A percentile compares a stretch with the other conserved stretches of the same genome.
phyloP scores from a whole-genome alignment of 2,888 invertebrate species.

The Aleiodes leptofemur region DNA sequence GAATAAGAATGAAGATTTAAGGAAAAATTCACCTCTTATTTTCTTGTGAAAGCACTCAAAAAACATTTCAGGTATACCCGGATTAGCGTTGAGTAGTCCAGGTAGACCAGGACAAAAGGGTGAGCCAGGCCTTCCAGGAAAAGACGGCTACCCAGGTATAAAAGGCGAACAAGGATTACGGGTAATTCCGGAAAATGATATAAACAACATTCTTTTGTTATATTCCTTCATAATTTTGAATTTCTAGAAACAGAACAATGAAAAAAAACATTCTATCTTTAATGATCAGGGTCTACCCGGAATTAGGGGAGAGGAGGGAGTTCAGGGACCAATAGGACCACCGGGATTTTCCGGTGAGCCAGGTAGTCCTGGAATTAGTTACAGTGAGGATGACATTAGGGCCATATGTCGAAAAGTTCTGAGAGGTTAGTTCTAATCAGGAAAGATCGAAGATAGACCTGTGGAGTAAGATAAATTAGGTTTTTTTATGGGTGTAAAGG shows the following conservation, averaged over 20 bases:
- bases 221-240: neutral
- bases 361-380: constrained; percentile 79
- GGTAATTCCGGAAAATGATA: constrained; percentile 4
- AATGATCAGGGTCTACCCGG: constrained; percentile 6
- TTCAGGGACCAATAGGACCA: constrained; percentile 79
- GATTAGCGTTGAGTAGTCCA: constrained; percentile 2
- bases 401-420: constrained; percentile 89
- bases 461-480: too few species aligned
- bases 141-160: constrained; percentile 21
- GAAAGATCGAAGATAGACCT: too few species aligned
- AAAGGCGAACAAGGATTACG: constrained; percentile 15
- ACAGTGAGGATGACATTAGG: constrained; percentile 84
- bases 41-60: neutral
- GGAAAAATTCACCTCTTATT: neutral
- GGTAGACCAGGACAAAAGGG: constrained; percentile 14
- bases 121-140: constrained; percentile 24
- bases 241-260: neutral
- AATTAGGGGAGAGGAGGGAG: constrained; percentile 68
- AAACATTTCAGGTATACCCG: constrained; percentile 20
- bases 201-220: neutral
- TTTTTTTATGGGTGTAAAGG: too few species aligned
- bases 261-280: neutral
- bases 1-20: neutral
- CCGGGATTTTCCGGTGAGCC: constrained; percentile 80
- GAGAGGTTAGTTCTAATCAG: constrained; percentile 79